Percentiles rank a stretch among this genome's conserved stretches.
phyloP scores from a whole-genome alignment of 2,797 vertebrate species.

The Dendrocincla fuliginosa region DNA sequence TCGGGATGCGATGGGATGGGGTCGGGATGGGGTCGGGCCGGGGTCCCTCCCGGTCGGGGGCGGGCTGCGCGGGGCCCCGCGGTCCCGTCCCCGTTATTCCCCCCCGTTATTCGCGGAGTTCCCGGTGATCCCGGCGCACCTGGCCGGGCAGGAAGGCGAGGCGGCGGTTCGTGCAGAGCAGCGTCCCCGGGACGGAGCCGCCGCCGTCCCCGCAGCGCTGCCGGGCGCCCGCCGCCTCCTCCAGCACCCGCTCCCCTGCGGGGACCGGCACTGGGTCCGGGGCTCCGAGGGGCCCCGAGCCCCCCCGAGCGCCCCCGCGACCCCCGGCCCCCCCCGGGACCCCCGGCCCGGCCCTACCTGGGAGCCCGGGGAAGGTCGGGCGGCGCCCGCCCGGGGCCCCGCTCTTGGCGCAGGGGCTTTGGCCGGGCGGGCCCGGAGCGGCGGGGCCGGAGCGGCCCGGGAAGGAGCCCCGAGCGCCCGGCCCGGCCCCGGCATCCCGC shows the following conservation, averaged over 20 bases:
- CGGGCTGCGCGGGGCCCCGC: not conserved
- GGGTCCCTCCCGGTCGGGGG: not conserved
- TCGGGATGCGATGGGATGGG: not conserved
- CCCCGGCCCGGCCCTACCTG: not conserved
- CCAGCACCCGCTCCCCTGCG: slow-evolving; percentile 87
- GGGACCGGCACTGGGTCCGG: not conserved
- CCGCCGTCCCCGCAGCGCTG: slow-evolving; percentile 81
- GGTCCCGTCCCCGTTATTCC: not conserved
- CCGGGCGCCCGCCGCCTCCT: slow-evolving; percentile 84
- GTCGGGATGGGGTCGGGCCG: no score
- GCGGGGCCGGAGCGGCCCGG: not conserved
- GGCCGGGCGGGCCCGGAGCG: no score
- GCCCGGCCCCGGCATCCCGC: not conserved
- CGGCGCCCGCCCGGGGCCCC: not conserved
- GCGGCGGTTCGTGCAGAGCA: slow-evolving; percentile 90
- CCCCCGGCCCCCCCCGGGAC: not conserved
- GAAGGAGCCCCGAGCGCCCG: not conserved
- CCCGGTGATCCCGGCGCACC: not conserved
- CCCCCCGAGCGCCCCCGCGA: no score
- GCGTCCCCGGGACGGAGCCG: slow-evolving; percentile 84
- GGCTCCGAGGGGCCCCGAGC: not conserved
- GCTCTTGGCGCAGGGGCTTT: not conserved
- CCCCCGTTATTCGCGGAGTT: not conserved
- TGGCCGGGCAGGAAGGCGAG: slow-evolving; percentile 84
- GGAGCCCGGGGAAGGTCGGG: not conserved